These are phyloP conservation scores for Acrocyrtus sp. DNA, from an alignment of 2,888 invertebrate species.

Conservation along the genomic window DNA sequence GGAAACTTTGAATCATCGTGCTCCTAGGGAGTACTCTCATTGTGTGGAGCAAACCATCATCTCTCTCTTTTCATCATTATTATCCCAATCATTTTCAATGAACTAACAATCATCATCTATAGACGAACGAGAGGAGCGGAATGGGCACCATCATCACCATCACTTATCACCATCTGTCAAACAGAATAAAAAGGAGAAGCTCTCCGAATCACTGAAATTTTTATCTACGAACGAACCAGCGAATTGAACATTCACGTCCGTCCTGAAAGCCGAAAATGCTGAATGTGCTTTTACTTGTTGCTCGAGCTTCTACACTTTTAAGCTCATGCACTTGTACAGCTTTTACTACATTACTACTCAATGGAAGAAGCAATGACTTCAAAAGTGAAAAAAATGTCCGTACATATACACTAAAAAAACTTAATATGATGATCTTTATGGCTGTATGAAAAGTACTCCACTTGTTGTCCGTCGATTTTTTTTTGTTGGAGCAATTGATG, in stretches of 20 bases:
- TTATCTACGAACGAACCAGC: no score
- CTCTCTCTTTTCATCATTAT: neutral
- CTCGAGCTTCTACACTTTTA: no score
- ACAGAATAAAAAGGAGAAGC: constrained; percentile 30
- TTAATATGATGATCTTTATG: no score
- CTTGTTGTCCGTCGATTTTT: constrained; percentile 31
- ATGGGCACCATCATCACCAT: constrained; percentile 8
- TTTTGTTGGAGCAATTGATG: constrained; percentile 29
- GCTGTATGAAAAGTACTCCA: no score
- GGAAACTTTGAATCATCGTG: constrained; percentile 53
- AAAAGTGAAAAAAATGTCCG: no score
- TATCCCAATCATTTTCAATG: constrained; percentile 14
- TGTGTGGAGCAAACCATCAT: neutral
- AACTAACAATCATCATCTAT: constrained; percentile 3
- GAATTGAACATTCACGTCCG: no score
- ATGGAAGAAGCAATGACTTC: no score
- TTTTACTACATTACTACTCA: no score
- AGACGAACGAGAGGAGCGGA: neutral
- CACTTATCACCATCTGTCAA: constrained; percentile 48
- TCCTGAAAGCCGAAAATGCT: no score
- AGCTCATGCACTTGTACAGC: no score
- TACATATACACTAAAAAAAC: no score
- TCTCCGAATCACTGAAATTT: neutral
- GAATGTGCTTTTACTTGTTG: no score
- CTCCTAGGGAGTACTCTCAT: constrained; percentile 32